Percentiles rank a stretch among this genome's conserved stretches.
phyloP scores from a whole-genome alignment of 2,888 invertebrate species.

The Scotopteryx bipunctaria region DNA sequence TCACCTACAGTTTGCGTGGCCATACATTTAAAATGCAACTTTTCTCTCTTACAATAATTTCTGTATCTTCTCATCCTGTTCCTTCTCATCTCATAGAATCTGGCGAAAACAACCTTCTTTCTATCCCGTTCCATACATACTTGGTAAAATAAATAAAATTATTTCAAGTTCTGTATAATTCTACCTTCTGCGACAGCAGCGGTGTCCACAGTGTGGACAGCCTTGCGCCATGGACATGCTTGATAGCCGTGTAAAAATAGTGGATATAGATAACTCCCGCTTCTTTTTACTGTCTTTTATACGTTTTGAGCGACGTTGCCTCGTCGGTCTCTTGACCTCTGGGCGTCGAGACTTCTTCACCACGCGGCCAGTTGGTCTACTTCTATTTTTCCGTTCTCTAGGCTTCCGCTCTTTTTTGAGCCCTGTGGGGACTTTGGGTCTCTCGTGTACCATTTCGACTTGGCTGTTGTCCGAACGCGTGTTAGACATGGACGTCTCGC shows the following conservation, averaged over 20 bases:
- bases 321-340: constrained; percentile 29
- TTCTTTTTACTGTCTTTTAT: constrained; percentile 34
- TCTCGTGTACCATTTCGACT: constrained; percentile 40
- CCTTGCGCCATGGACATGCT: constrained; percentile 30
- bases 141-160: constrained; percentile 1
- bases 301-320: constrained; percentile 36
- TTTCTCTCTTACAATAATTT: constrained; percentile 11
- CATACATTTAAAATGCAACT: constrained; percentile 11
- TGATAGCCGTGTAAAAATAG: constrained; percentile 50
- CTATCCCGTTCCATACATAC: constrained; percentile 15
- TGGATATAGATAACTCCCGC: constrained; percentile 45
- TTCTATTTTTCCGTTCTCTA: constrained; percentile 38
- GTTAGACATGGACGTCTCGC: constrained; percentile 40
- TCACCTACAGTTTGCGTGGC: constrained; percentile 19
- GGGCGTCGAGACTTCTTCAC: constrained; percentile 43
- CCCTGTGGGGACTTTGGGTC: constrained; percentile 28
- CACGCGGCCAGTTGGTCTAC: constrained; percentile 41
- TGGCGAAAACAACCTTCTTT: constrained; percentile 25
- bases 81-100: constrained; percentile 19
- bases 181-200: constrained; percentile 67
- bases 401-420: constrained; percentile 36
- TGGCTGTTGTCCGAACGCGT: constrained; percentile 46
- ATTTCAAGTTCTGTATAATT: constrained; percentile 12
- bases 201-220: constrained; percentile 59
- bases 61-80: constrained; percentile 5